Base-by-base conservation (phyloP, 2,113 vertebrate species). In the Rissa tridactyla region DNA sequence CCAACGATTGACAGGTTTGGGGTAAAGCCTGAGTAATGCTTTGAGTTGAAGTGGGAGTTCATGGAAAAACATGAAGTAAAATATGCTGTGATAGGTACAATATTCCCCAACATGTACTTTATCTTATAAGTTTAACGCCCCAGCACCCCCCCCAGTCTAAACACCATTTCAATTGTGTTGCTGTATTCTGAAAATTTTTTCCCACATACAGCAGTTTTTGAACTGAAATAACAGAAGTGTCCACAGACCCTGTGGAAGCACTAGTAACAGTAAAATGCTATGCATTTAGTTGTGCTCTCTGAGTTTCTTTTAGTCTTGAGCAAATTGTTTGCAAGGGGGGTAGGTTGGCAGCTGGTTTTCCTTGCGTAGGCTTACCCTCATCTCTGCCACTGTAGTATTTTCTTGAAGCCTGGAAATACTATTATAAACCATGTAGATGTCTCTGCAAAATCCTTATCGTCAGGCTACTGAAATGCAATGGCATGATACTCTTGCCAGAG, bases 241-340 rank as follows among this genome's bases (percentile, higher is more conserved):
- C 97, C 97, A 96, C 97, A 97, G 96, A 83, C 54, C 49, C 79
- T 97, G 96, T 97, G 97, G 97, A 96, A 97, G 79, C 92, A 94
- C 93, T 97, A 90, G n/a, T 90, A 96, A 87, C 82, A 90, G 97
- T 97, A 96, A 97, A 98, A 98, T 98, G 97, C 97, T 97, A 97
- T 97, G 97, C 97, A 98, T 97, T 98, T 97, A 96, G 95, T 96
- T 94, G 92, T 95, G 95, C 96, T 97, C 95, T 95, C 94, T 55
- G 82, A 96, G 87, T 97, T 97, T 97, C 88, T 95, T 96, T 89
- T 97, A 95, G 93, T 92, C 88, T 95, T 81, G 92, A 97, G 95
- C 82, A 91, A 92, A 93, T 73, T 70, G 25, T 88, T 91, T 83
- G 86, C 90, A 91, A 94, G 94, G 92, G 94, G 92, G 92, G 86